Evolutionary conservation across 2,888 invertebrate species (phyloP), one percentile per base, ranked within the genome.

Genomic region (Heteropelma amictum): DNA sequence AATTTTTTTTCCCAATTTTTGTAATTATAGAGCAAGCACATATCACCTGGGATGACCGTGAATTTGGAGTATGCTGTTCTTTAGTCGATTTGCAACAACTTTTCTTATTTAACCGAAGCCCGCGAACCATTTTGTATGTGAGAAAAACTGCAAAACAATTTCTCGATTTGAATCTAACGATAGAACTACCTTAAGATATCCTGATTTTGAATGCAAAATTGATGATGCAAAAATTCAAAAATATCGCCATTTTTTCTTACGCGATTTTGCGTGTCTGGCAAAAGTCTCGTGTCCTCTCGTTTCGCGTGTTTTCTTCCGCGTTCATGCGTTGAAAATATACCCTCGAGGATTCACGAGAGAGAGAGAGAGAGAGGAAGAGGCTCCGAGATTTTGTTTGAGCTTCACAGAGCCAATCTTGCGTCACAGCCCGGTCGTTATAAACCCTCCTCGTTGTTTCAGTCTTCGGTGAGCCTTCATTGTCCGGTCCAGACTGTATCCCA

Each of bases 361-460:
- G 14, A 12, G 26, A 38, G 56, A n/a, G n/a, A n/a, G 30, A 1
- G 14, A 10, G 8, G 26, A 10, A 12, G 26, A 38, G 56, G 23
- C 14, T 5, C 1, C 21, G 17, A 28, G 40, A 42, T 28, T n/a
- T n/a, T n/a, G n/a, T n/a, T 28, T 42, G 26, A 28, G 40, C 19
- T 1, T n/a, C n/a, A n/a, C n/a, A n/a, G 12, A 38, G 38, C 14
- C 26, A 38, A 12, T 26, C 56, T 23, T 10, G 6, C 28, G 14
- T 35, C 30, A 33, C 53, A 53, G 28, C 40, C n/a, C 26, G 40
- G 26, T 58, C 26, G 40, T 58, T 58, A 58, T 26, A 26, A 42
- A 40, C 26, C 28, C 7, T 26, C 33, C 40, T 42, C 10, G 4
- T 6, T 38, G n/a, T n/a, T 38, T 40, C 17, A 40, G 38, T 40